Evolutionary conservation across 30 jellyfish, hydroid and myxozoan genomes (phyloP), one percentile per base, ranked within the genome.

Genomic region (Aurelia coerulea): DNA sequence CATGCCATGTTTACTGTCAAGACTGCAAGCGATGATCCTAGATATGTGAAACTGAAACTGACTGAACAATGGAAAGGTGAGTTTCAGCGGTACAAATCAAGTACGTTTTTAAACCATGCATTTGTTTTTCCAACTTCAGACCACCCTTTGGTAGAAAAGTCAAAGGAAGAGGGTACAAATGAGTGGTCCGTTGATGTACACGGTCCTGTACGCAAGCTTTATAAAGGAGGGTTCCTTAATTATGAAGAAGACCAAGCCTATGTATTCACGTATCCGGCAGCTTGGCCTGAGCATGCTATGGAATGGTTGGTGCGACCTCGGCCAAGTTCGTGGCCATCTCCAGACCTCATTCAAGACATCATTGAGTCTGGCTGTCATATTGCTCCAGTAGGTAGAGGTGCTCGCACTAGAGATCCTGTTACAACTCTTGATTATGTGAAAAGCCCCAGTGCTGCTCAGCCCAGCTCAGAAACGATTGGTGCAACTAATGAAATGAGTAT

Each of bases 271-370:
- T 79, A 79, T 68, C 90, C 90, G 23, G 39, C 32, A n/a, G 72
- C 90, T 9, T 79, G 90, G 90, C 90, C 90, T 7, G 90, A 79
- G 49, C 69, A 34, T 19, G 90, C 90, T 1, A 79, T 79, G 90
- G 90, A 79, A 49, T 79, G 90, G 90, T 66, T 79, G 29, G 37
- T 64, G 4, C 65, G 90, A 50, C 66, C 76, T 13, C 79, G 81
- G 31, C 53, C 69, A 29, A 10, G 17, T 62, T 23, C 34, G 18
- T 79, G 90, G 90, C 90, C 90, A 18, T 63, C 90, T 18, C 72
- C 81, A 1, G 90, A 79, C 11, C 46, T 79, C 53, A 49, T 79
- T 23, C 81, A 79, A 49, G 90, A 79, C 31, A 63, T 79, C 32
- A 41, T 79, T 62, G 90, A 79, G 23, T 19, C 80, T 58, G 78